These are phyloP conservation scores for Sciurus niger DNA, from an alignment of 2,113 vertebrate genomes.

Conservation along the genomic window DNA sequence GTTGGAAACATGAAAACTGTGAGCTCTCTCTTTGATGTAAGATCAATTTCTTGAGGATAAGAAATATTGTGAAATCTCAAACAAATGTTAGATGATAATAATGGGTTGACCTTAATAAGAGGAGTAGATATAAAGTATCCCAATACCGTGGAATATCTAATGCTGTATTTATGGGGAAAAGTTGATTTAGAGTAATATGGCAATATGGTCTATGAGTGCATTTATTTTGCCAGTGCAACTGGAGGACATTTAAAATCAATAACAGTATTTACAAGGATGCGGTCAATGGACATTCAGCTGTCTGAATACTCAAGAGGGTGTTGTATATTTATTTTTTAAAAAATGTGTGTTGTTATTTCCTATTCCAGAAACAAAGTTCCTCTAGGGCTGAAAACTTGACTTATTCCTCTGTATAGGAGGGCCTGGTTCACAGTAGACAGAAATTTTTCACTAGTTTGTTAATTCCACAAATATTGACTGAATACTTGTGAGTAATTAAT, in stretches of 20 bases:
- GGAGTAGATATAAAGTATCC: not conserved
- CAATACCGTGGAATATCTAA: not conserved
- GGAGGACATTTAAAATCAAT: not conserved
- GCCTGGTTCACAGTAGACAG: too few species aligned
- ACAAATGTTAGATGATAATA: not conserved
- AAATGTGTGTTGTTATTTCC: not conserved
- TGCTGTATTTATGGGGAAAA: too few species aligned
- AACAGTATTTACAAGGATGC: not conserved
- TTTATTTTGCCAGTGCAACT: not conserved
- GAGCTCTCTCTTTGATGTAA: not conserved
- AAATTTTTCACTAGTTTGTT: not conserved
- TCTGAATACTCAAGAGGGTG: not conserved
- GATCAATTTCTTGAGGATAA: not conserved
- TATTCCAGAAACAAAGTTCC: not conserved
- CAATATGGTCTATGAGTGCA: not conserved
- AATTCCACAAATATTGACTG: not conserved
- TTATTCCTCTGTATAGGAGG: not conserved
- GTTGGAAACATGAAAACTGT: not conserved
- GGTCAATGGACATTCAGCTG: too few species aligned
- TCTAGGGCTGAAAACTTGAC: not conserved
- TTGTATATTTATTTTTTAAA: not conserved
- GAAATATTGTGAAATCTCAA: not conserved
- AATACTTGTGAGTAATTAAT: not conserved
- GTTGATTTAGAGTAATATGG: not conserved
- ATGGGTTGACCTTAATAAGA: not conserved